Percentiles rank a stretch among this genome's conserved stretches.
These are phyloP conservation scores for Heliconius ismenius DNA, from an alignment of 2,888 invertebrate species.

Conservation along the genomic window DNA sequence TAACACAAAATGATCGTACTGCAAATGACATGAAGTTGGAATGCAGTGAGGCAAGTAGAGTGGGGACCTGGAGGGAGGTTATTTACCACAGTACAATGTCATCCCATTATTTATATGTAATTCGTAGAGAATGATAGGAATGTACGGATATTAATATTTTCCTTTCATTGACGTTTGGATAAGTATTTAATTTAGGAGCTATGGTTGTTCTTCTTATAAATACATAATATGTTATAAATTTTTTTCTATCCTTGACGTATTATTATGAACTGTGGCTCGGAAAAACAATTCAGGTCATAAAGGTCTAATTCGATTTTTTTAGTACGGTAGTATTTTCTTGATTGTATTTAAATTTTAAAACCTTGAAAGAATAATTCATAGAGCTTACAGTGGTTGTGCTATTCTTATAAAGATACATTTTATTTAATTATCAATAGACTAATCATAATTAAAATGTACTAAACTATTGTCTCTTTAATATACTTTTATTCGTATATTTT, in stretches of 20 bases:
- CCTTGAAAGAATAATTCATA: no score
- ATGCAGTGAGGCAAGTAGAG: constrained; percentile 21
- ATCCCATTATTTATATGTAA: neutral
- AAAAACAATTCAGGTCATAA: no score
- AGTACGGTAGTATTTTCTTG: no score
- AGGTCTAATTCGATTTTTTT: no score
- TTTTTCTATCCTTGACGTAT: neutral
- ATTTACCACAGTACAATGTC: constrained; percentile 23
- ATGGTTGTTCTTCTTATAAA: no score
- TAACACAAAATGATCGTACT: constrained; percentile 16
- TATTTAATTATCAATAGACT: no score
- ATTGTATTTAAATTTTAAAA: no score
- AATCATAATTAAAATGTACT: no score
- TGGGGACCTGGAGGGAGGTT: constrained; percentile 16
- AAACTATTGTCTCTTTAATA: no score
- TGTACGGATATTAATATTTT: constrained; percentile 35
- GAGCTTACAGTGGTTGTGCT: neutral
- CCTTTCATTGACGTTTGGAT: constrained; percentile 24
- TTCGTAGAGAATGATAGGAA: constrained; percentile 15
- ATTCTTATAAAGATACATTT: neutral
- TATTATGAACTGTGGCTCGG: neutral
- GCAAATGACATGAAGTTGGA: constrained; percentile 28
- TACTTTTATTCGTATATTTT: neutral
- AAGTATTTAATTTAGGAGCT: no score
- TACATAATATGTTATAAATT: neutral